Base-by-base conservation (phyloP, 2,888 invertebrate species). In the Priocnemis perturbator region DNA sequence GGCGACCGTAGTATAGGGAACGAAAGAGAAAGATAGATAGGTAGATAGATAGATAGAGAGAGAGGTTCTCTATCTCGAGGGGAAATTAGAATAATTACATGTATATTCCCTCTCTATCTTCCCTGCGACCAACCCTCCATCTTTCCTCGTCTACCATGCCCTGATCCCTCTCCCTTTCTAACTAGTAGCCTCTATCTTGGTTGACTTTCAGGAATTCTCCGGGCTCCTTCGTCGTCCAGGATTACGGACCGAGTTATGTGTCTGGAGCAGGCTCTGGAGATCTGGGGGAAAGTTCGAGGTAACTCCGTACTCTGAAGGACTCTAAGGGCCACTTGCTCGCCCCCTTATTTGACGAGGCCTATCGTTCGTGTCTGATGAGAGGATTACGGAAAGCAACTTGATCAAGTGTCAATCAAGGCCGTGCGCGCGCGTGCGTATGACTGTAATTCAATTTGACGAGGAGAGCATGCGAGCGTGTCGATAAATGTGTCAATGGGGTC, bases 31-130 rank as follows among this genome's bases (percentile, higher is more conserved):
- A 19, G 59, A 57, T 21, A 15, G 26, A 15, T 7, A n/a, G 26
- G 9, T 11, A 45, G 26, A 53, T 17, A 19, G 56, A 66, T 45
- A 48, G 56, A 67, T 50, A 67, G 20, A 58, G 47, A 61, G 55
- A 23, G 52, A 56, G 55, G 55, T 53, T 56, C 60, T 71, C 62
- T 69, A 69, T 77, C 68, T 64, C 63, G 14, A 20, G 58, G 69
- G 59, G 66, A 77, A 78, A 82, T 81, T 78, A 76, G 77, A 78
- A 82, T 80, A 82, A 81, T 82, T 77, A 79, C 72, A 55, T 67
- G 64, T 72, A 65, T 67, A 72, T 50, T 71, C 70, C 45, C 58
- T 44, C 58, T 23, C 63, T 44, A 0, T 37, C 17, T 37, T 30
- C 57, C 17, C 4, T n/a, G 17, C 15, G 3, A 1, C 60, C 26